Evolutionary conservation across 2,797 vertebrate species (phyloP).

Genomic region (Ctenopoma kingsleyae): DNA sequence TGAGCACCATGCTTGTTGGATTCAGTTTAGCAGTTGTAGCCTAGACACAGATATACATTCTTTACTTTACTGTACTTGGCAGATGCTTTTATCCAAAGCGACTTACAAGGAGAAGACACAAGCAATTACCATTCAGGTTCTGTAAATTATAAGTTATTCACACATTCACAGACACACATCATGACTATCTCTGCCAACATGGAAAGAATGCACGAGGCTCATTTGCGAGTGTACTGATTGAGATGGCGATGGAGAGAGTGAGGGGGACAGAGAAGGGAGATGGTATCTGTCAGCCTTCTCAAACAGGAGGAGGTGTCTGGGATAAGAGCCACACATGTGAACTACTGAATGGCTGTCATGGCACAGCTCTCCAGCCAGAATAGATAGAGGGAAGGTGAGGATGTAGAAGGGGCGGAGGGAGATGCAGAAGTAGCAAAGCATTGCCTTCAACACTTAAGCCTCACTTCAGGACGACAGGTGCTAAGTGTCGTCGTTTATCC

Average conservation of each 20-base stretch:
- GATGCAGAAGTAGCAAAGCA: conserved; percentile 52
- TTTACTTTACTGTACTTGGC: no score
- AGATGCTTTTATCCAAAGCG: no score
- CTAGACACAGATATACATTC: background rate
- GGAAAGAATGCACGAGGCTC: conserved; percentile 27
- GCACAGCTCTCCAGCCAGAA: conserved; percentile 19
- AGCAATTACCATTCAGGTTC: no score
- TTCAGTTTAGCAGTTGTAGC: conserved; percentile 5
- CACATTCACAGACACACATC: background rate
- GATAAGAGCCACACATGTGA: conserved; percentile 55
- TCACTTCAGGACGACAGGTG: conserved; percentile 53
- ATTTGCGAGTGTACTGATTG: conserved; percentile 13
- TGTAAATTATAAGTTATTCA: no score
- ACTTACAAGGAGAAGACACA: no score
- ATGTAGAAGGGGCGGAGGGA: background rate
- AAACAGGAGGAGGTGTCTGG: conserved; percentile 41
- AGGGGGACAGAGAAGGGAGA: conserved; percentile 32
- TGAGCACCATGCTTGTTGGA: background rate
- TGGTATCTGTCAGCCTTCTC: conserved; percentile 52
- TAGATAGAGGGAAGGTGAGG: conserved; percentile 24
- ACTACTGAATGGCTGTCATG: conserved; percentile 47
- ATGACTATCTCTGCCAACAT: conserved; percentile 12
- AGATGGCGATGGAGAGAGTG: conserved; percentile 23
- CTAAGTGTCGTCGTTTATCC: conserved; percentile 51
- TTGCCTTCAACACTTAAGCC: conserved; percentile 59